These are phyloP conservation scores for Melangyna quadrimaculata DNA, from an alignment of 2,888 invertebrate species.

Conservation along the genomic window DNA sequence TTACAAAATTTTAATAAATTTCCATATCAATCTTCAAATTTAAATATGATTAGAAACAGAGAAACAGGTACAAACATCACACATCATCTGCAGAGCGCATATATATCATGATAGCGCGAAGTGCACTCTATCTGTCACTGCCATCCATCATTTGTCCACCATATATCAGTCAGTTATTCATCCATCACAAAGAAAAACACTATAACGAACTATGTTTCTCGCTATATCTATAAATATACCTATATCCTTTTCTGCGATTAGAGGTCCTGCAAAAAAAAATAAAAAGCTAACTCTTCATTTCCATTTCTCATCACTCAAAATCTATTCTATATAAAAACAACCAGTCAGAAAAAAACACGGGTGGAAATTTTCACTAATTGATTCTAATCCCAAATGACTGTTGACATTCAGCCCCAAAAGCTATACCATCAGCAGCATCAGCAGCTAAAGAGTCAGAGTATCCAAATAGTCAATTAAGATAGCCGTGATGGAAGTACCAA, in stretches of 20 bases:
- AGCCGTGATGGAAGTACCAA: background rate
- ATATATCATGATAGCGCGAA: background rate
- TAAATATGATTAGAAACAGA: too few species aligned
- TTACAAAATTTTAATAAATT: too few species aligned
- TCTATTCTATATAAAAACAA: background rate
- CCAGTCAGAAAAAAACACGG: background rate
- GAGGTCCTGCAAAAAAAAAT: slow-evolving; percentile 6
- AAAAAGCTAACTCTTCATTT: background rate
- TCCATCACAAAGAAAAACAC: slow-evolving; percentile 11
- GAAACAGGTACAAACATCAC: too few species aligned
- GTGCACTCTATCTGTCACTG: slow-evolving; percentile 20
- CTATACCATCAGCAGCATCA: background rate
- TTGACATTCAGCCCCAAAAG: slow-evolving; percentile 8
- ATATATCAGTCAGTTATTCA: background rate
- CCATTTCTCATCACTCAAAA: slow-evolving; percentile 13
- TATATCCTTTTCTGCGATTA: background rate
- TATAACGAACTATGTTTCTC: background rate
- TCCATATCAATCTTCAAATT: too few species aligned
- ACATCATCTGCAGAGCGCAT: too few species aligned
- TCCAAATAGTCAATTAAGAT: slow-evolving; percentile 40
- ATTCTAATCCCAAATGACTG: slow-evolving; percentile 55
- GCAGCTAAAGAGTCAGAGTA: background rate
- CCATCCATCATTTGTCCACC: slow-evolving; percentile 22
- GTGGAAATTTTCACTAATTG: slow-evolving; percentile 46
- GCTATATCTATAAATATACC: background rate